Base-by-base conservation (phyloP, 1,140 invertebrate species). In the Carposina sasakii region DNA sequence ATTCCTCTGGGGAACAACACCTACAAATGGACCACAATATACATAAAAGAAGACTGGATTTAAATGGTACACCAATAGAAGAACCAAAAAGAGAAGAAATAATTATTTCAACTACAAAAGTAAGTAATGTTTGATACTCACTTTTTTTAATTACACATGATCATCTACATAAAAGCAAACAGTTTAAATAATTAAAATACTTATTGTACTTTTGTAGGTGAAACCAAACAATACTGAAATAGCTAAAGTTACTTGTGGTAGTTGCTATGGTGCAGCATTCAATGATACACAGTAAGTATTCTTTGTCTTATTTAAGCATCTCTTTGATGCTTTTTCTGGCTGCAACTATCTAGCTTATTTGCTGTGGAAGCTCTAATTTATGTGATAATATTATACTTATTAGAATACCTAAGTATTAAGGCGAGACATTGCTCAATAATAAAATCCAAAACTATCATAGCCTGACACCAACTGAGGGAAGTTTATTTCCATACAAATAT, bases 1-100 rank as follows among this genome's bases (percentile, higher is more conserved):
- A 99, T 79, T 93, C 94, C 3, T 96, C 96, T 10, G 98, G 98
- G 9, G 97, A 98, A 74, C 95, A 97, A 52, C 97, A 99, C 87
- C 88, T 98, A 45, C 93, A 97, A 81, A 93, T 99, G 71, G 92
- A 96, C 51, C 96, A 99, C 74, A 95, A 97, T 86, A 92, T 99
- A 62, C 97, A 92, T 77, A 99, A 99, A 82, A 90, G 94, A 76
- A 88, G 96, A 60, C 82, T 99, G 57, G 91, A 96, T 81, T 73
- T 93, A 23, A 78, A 91, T 54, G 97, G 97, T 2, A 89, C 91
- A 64, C 93, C 94, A 13, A 92, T 99, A 53, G 91, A 94, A 69
- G 91, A 94, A 69, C 91, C 93, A 43, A 88, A 93, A 68, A 96
- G 92, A 81, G 91, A 94, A 87, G 90, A 88, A 64, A 85, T n/a